A percentile compares a stretch with the other conserved stretches of the same genome.
Conservation (phyloP, 2,797 vertebrate species). For the Busarellus nigricollis region DNA sequence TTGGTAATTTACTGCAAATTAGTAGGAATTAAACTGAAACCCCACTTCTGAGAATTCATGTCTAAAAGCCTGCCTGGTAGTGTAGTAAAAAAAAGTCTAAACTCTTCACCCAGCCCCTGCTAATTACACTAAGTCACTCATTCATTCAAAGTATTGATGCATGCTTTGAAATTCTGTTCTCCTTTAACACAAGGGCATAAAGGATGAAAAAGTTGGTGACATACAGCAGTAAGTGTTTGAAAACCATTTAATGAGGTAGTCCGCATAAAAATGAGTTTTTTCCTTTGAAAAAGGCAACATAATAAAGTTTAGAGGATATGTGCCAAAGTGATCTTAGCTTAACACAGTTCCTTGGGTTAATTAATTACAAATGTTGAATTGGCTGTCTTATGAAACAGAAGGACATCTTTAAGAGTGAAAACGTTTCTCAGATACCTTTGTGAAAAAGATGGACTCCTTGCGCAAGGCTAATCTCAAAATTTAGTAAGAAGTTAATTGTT, state of each 20-base stretch:
- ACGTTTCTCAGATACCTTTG: not conserved
- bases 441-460: not conserved
- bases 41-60: not conserved
- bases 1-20: not conserved
- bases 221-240: not conserved
- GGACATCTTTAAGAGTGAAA: not conserved
- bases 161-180: not conserved
- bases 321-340: not conserved
- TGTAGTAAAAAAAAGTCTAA: not conserved
- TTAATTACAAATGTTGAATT: not conserved
- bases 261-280: not conserved
- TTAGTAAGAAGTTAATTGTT: not conserved
- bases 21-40: not conserved
- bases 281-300: not conserved
- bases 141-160: not conserved
- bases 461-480: not conserved
- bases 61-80: not conserved
- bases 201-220: not conserved
- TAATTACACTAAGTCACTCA: not conserved
- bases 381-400: not conserved
- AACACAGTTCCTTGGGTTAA: not conserved
- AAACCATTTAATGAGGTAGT: conserved; percentile 31
- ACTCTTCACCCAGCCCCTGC: not conserved
- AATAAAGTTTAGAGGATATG: not conserved
- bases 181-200: not conserved